A percentile compares a stretch with the other conserved stretches of the same genome.
Evolutionary conservation across 2,888 invertebrate species (phyloP).

Genomic region (Andrena marginata): DNA sequence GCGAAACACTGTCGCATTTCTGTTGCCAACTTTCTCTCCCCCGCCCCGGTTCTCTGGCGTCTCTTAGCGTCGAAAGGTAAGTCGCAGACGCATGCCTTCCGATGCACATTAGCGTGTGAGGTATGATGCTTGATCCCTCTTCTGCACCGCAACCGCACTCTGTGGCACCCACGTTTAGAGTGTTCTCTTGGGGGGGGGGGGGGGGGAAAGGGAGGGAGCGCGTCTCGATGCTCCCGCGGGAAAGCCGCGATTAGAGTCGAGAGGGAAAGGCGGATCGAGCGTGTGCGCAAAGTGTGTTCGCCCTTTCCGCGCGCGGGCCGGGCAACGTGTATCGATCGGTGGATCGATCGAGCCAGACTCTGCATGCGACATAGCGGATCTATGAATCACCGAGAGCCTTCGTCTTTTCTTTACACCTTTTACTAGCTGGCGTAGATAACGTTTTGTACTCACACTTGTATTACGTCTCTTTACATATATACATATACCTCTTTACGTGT

Average conservation of each 20-base stretch:
- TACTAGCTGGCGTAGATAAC: constrained; percentile 53
- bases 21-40: constrained; percentile 35
- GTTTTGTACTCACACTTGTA: constrained; percentile 48
- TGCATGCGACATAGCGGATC: constrained; percentile 62
- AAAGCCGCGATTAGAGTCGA: neutral
- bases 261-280: neutral
- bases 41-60: neutral
- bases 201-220: neutral
- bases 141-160: constrained; percentile 38
- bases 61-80: constrained; percentile 45
- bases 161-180: constrained; percentile 17
- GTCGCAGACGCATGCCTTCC: constrained; percentile 43
- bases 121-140: constrained; percentile 34
- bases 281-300: neutral
- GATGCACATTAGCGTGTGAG: constrained; percentile 15
- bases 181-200: neutral
- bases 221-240: neutral
- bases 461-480: constrained; percentile 12
- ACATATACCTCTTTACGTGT: constrained; percentile 18
- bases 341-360: neutral
- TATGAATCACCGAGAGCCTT: constrained; percentile 12
- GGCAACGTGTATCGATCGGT: neutral
- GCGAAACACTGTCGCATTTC: neutral
- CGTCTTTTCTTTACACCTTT: constrained; percentile 39
- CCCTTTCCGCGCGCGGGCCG: neutral